Percentiles rank a stretch among this genome's conserved stretches.
Evolutionary conservation across 2,113 vertebrate genomes (phyloP).

Genomic region (Poecilia latipinna): DNA sequence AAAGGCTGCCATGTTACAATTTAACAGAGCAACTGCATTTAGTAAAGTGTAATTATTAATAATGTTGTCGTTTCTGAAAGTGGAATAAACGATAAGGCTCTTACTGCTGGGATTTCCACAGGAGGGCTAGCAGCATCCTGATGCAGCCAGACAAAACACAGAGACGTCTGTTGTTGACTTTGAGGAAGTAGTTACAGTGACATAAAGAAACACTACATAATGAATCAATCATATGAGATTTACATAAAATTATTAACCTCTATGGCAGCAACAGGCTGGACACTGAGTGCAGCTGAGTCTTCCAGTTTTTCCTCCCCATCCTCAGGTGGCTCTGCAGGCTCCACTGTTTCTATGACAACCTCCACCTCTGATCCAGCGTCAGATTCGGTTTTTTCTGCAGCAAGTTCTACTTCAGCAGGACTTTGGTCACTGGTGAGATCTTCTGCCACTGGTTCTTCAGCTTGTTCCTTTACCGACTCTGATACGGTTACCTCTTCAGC

Average conservation of each 20-base stretch:
- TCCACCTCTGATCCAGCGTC: conserved; percentile 17
- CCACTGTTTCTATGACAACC: neutral
- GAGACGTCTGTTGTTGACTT: neutral
- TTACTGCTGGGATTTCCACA: conserved; percentile 41
- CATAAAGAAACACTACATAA: neutral
- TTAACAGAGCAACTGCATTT: neutral
- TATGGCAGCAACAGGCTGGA: conserved; percentile 27
- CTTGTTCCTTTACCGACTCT: neutral
- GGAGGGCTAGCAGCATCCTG: conserved; percentile 35
- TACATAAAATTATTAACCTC: conserved; percentile 36
- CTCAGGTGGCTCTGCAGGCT: conserved; percentile 13
- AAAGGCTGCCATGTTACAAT: neutral
- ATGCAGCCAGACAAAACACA: neutral
- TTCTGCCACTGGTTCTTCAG: conserved; percentile 15
- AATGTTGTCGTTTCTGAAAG: neutral
- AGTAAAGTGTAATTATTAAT: neutral
- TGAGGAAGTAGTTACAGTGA: neutral
- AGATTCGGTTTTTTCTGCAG: conserved; percentile 4
- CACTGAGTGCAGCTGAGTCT: conserved; percentile 4
- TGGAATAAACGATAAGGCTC: neutral
- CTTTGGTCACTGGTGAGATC: neutral
- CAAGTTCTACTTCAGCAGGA: conserved; percentile 15
- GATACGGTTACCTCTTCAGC: neutral
- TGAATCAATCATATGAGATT: neutral
- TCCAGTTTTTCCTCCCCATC: conserved; percentile 34